A percentile compares a stretch with the other conserved stretches of the same genome.
phyloP scores from a whole-genome alignment of 1,140 invertebrate species.

The Chlorops oryzae region DNA sequence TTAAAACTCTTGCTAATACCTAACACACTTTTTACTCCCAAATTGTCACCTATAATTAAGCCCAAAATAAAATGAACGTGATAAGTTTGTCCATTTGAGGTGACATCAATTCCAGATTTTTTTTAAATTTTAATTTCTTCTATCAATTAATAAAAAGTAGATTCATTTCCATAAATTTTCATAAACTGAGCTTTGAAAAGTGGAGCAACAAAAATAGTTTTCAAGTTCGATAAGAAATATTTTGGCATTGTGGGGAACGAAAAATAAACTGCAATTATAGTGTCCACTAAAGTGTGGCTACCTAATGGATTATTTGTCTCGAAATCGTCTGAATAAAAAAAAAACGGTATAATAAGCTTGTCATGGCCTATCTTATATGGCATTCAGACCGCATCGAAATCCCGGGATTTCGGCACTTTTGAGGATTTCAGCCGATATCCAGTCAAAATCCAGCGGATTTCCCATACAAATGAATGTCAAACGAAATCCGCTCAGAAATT shows the following conservation, averaged over 20 bases:
- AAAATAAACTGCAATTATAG: background rate
- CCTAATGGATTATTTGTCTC: slow-evolving; percentile 3
- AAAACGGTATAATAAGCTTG: background rate
- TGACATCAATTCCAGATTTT: background rate
- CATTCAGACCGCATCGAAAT: too few relatives aligned
- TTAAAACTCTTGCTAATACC: slow-evolving; percentile 27
- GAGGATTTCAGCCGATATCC: too few relatives aligned
- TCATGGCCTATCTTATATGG: too few relatives aligned
- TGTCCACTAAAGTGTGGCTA: background rate
- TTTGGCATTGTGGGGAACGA: background rate
- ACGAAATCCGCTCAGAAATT: too few relatives aligned
- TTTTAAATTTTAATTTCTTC: background rate
- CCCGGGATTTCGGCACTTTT: too few relatives aligned
- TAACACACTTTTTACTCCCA: slow-evolving; percentile 26
- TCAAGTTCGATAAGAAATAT: background rate
- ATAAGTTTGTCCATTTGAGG: background rate
- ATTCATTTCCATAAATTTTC: background rate
- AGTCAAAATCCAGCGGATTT: too few relatives aligned
- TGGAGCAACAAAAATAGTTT: background rate
- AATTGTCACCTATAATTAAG: slow-evolving; percentile 30
- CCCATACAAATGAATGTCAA: too few relatives aligned
- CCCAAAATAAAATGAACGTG: slow-evolving; percentile 23
- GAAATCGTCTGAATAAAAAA: too few relatives aligned
- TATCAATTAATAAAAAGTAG: background rate
- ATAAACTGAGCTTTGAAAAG: background rate